Evolutionary conservation across 2,888 invertebrate genomes (phyloP), one percentile per base, ranked within the genome.

Genomic region (Octonoba sinensis): DNA sequence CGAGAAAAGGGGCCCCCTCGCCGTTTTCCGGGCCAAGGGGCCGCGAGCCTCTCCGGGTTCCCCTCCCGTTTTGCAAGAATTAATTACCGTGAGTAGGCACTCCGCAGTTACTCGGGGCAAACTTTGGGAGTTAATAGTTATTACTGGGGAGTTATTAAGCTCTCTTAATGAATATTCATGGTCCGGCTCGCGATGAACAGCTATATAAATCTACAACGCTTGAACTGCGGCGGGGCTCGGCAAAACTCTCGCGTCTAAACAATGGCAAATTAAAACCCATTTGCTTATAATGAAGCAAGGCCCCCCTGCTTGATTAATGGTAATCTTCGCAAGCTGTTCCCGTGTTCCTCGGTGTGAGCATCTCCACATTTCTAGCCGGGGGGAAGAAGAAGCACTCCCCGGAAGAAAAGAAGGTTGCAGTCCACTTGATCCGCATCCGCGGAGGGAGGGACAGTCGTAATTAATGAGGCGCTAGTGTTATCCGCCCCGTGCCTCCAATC

Each of bases 131-230:
- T 73, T 84, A 83, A 83, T 83, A 83, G 84, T 81, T 84, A 84
- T 84, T 83, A 85, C 82, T 76, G 79, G 84, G 81, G 84, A 82
- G 70, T 79, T 84, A 83, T 84, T 81, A 84, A 84, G 84, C 78
- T 73, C 81, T 75, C 82, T 75, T 84, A 83, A 84, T 85, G 84
- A 84, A 82, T 84, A 81, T 84, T 84, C 79, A 77, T 79, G 79
- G 82, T 78, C 84, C 69, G 72, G 82, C 65, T 72, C 51, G 60
- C 76, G 75, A 76, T 76, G 82, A 82, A 76, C 82, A 72, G 82
- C 82, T 76, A 76, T 82, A 82, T 82, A 82, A 82, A 82, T 82
- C 82, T 76, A 71, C 76, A 76, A 82, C 82, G 82, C 74, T 82
- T 82, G 76, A 82, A 82, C 82, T 82, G 72, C 74, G 59, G 56